Conservation (phyloP, 1,140 invertebrate species). For the Laupala kohalensis region DNA sequence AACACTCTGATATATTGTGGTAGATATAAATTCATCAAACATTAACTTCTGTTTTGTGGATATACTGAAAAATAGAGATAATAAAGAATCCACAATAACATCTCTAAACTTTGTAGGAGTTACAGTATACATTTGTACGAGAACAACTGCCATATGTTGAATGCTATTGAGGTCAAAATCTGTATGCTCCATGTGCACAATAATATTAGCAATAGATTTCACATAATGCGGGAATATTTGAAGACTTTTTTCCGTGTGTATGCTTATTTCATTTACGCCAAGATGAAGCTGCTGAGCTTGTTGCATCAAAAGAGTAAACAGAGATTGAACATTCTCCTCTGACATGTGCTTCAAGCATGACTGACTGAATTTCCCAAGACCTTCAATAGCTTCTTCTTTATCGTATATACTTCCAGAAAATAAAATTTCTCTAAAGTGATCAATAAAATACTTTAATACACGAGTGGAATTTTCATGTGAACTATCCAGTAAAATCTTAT, state of each 20-base stretch:
- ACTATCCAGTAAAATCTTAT: not conserved
- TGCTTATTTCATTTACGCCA: not conserved
- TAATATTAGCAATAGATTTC: not conserved
- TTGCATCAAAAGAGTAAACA: not conserved
- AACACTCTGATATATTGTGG: not conserved
- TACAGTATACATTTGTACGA: not conserved
- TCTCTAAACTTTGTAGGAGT: not conserved
- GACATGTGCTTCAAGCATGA: not conserved
- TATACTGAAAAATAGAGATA: not conserved
- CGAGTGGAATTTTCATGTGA: not conserved
- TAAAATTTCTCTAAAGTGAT: not conserved
- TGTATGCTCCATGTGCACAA: not conserved
- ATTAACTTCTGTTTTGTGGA: not conserved
- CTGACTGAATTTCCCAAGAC: not conserved
- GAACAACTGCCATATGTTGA: not conserved
- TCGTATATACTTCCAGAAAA: not conserved
- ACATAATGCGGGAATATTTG: not conserved
- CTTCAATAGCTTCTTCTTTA: not conserved
- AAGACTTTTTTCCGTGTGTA: not conserved
- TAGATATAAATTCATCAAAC: not conserved
- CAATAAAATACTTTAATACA: not conserved
- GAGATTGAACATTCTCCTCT: not conserved
- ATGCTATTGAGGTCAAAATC: not conserved
- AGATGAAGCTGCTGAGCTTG: not conserved
- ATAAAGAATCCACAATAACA: not conserved